Conservation (phyloP, 2,888 invertebrate genomes). For the Rotaria magnacalcarata region DNA sequence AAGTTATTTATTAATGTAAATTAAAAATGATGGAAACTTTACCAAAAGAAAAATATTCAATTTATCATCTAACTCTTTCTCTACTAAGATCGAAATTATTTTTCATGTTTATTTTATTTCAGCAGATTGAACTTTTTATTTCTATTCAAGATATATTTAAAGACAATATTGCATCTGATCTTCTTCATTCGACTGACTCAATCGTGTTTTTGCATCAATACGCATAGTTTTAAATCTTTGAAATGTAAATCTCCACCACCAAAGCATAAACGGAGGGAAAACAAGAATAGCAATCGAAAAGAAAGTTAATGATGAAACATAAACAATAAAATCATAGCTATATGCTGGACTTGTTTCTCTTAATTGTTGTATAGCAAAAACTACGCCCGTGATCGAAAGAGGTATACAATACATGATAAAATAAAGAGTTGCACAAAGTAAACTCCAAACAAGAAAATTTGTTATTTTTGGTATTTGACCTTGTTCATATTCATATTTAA, state of each 20-base stretch:
- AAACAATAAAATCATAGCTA: conserved; percentile 17
- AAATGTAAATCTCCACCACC: not conserved
- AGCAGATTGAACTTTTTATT: too few species aligned
- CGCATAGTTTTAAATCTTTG: not conserved
- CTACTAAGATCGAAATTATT: too few species aligned
- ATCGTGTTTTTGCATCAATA: not conserved
- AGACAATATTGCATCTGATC: not conserved
- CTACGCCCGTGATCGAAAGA: not conserved
- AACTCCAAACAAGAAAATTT: conserved; percentile 6
- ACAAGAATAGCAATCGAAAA: not conserved
- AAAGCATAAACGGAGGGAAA: not conserved
- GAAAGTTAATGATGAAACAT: not conserved
- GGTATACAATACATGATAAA: conserved; percentile 13
- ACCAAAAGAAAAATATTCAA: too few species aligned
- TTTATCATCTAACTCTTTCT: too few species aligned
- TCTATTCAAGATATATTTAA: not conserved
- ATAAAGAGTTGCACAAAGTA: not conserved
- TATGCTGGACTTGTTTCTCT: not conserved
- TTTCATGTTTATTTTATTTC: too few species aligned
- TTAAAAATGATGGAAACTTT: too few species aligned
- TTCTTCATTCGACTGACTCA: not conserved
- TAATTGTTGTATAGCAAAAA: not conserved
- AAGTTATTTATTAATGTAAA: too few species aligned
- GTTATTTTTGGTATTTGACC: not conserved
- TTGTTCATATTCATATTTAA: not conserved